Evolutionary conservation across 2,113 vertebrate species (phyloP).

Genomic region (Ceyx margarethae): DNA sequence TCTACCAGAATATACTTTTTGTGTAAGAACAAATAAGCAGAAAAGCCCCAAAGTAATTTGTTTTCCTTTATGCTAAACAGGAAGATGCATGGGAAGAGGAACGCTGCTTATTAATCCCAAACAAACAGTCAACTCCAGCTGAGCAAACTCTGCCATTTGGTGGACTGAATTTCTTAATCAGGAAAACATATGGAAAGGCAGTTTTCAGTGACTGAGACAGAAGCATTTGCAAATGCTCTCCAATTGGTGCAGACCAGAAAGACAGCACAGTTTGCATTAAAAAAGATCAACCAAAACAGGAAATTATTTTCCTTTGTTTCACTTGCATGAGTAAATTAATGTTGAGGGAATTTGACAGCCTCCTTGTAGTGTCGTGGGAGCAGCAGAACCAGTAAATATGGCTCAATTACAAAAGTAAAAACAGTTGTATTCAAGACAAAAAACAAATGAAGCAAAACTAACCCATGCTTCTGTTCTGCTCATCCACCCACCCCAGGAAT

Average conservation of each 20-base stretch:
- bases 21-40: slow-evolving; percentile 50
- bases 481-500: background rate
- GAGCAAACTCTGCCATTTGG: slow-evolving; percentile 67
- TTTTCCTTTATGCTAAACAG: slow-evolving; percentile 51
- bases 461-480: background rate
- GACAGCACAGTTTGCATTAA: slow-evolving; percentile 21
- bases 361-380: background rate
- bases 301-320: background rate
- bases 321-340: slow-evolving; percentile 30
- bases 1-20: slow-evolving; percentile 12
- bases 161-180: slow-evolving; percentile 60
- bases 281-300: background rate
- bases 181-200: slow-evolving; percentile 63
- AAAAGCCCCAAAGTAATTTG: slow-evolving; percentile 27
- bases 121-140: slow-evolving; percentile 60
- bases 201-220: background rate
- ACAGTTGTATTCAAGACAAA: slow-evolving; percentile 20
- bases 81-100: slow-evolving; percentile 55
- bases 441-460: slow-evolving; percentile 35
- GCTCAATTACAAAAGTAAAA: slow-evolving; percentile 49
- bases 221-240: slow-evolving; percentile 44
- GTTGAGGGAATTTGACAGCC: slow-evolving; percentile 24
- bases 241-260: slow-evolving; percentile 36
- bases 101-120: slow-evolving; percentile 52
- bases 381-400: slow-evolving; percentile 13